phyloP scores from a whole-genome alignment of 2,113 vertebrate genomes.

The Protomyctophum bolini region DNA sequence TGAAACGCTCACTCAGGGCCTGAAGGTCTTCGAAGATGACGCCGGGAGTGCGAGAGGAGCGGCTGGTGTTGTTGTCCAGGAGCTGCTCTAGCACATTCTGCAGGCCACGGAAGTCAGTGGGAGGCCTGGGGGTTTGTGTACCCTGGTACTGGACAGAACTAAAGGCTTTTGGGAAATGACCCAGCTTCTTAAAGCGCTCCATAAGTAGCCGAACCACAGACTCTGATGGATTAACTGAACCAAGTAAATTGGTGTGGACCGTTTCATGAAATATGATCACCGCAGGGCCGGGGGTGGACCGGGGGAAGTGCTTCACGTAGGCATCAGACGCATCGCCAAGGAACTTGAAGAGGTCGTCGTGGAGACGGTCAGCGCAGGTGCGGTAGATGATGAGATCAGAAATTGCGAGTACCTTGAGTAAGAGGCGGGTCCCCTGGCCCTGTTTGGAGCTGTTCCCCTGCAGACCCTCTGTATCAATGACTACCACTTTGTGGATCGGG shows the following conservation, averaged over 20 bases:
- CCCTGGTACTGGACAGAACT: conserved; percentile 94
- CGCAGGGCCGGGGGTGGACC: conserved; percentile 94
- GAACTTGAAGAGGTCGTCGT: conserved; percentile 99
- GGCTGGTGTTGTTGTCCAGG: conserved; percentile 90
- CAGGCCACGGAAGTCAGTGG: conserved; percentile 90
- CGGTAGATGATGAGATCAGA: conserved; percentile 98
- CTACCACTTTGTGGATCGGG: conserved; percentile 89
- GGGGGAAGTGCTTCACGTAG: conserved; percentile 96
- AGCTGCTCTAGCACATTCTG: conserved; percentile 88
- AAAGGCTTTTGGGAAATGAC: conserved; percentile 93
- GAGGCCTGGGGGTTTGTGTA: conserved; percentile 90
- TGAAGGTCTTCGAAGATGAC: conserved; percentile 94
- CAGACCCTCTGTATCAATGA: conserved; percentile 97
- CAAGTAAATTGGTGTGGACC: conserved; percentile 94
- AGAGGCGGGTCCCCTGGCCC: conserved; percentile 94
- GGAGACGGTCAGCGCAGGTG: conserved; percentile 95
- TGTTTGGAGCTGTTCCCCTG: conserved; percentile 94
- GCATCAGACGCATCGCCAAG: conserved; percentile 96
- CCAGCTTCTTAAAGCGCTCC: conserved; percentile 90
- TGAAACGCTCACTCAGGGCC: conserved; percentile 98
- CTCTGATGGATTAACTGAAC: conserved; percentile 90
- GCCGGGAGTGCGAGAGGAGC: conserved; percentile 88
- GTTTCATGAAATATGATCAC: conserved; percentile 99
- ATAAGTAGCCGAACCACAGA: conserved; percentile 89
- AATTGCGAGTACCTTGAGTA: conserved; percentile 96